Evolutionary conservation across 2,113 vertebrate species (phyloP), one percentile per base, ranked within the genome.

Genomic region (Ctenomys sociabilis): DNA sequence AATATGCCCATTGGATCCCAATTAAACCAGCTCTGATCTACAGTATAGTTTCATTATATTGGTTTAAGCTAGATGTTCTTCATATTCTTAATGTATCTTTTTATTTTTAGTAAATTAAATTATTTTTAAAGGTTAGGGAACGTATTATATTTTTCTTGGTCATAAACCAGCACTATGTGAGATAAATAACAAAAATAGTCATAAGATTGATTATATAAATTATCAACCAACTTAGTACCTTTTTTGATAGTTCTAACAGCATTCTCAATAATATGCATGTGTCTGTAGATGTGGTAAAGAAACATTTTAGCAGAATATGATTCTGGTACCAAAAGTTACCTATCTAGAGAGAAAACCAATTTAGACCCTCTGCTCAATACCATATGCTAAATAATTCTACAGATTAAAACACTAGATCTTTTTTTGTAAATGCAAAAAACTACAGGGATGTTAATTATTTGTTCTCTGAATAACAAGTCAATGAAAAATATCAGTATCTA

Each of bases 391-490:
- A 37, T 35, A 73, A 45, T 30, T 87, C 49, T 87, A 72, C 49
- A 37, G 49, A 77, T 77, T 45, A 88, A 45, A 64, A 90, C 32
- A 49, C 13, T 49, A 24, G 57, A 49, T 89, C 4, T 78, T 66
- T 66, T 63, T 11, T 64, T 17, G n/a, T 8, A 78, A 88, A 78
- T 45, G 35, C 59, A 64, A 35, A 80, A 52, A 89, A 85, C 59
- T 80, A 85, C 5, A 85, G 13, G 5, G 12, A 43, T 85, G 77
- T 57, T 84, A 66, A 90, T 72, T 85, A 73, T 75, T 21, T 96
- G 66, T 32, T 91, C 72, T 93, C n/a, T 88, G 57, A 90, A 81
- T 66, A 94, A 37, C 57, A 66, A 93, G 86, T 80, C 30, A 95
- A 92, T 95, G 45, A 16, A 61, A 77, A 93, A 90, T 54, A 81